Conservation (phyloP, 2,113 vertebrate species). For the Cavia porcellus region DNA sequence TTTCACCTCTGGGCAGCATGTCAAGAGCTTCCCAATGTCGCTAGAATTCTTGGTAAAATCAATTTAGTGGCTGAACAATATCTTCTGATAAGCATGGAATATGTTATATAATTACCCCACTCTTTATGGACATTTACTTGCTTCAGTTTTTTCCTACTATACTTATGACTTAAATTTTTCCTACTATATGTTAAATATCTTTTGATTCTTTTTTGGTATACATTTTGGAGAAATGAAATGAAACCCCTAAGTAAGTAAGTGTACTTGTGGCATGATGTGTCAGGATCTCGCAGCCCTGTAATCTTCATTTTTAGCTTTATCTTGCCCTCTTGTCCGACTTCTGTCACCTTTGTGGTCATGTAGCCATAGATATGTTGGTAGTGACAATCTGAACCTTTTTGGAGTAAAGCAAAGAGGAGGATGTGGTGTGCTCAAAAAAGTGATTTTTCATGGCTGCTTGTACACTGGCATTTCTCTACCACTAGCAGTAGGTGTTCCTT, state of each 20-base stretch:
- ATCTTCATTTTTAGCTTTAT: neutral
- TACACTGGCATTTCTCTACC: neutral
- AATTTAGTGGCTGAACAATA: neutral
- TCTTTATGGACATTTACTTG: neutral
- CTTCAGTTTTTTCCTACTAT: neutral
- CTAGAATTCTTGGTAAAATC: conserved; percentile 15
- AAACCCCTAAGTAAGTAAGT: neutral
- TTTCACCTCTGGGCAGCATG: neutral
- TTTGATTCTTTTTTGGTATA: neutral
- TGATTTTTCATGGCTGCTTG: neutral
- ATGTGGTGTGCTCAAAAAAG: neutral
- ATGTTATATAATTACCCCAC: neutral
- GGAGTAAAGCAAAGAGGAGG: neutral
- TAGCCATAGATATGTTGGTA: neutral
- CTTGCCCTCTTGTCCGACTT: neutral
- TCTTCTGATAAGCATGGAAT: neutral
- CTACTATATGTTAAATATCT: neutral
- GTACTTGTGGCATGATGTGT: neutral
- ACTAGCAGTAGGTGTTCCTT: neutral
- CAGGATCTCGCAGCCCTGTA: neutral
- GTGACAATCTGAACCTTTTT: neutral
- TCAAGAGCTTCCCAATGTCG: neutral
- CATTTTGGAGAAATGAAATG: neutral
- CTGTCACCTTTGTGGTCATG: neutral
- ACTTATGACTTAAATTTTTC: neutral